phyloP scores from a whole-genome alignment of 2,113 vertebrate species.

The Gallinago undulata region DNA sequence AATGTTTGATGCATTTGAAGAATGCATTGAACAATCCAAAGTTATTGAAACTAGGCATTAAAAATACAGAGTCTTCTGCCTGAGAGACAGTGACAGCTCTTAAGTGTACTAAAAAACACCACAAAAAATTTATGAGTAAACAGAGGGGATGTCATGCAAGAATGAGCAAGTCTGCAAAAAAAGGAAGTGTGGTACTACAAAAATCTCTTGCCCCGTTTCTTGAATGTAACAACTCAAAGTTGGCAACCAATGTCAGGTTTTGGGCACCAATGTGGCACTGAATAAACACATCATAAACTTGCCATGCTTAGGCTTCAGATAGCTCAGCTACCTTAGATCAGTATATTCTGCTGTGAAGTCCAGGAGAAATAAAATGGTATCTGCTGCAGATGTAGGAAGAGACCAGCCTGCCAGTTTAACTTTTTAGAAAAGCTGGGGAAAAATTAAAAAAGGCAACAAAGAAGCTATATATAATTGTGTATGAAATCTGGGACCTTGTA shows the following conservation, averaged over 20 bases:
- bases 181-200: not conserved
- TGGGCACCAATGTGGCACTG: not conserved
- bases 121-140: not conserved
- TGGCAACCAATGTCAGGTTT: not conserved
- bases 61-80: not conserved
- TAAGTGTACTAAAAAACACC: not conserved
- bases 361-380: not conserved
- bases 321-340: not conserved
- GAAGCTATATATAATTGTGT: not conserved
- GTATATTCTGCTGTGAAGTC: not conserved
- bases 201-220: not conserved
- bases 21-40: not conserved
- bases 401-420: not conserved
- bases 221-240: not conserved
- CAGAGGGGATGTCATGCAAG: not conserved
- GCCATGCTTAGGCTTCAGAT: not conserved
- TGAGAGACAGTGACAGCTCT: not conserved
- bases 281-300: not conserved
- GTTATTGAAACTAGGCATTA: not conserved
- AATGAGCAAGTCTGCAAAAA: not conserved
- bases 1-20: not conserved
- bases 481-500: slow-evolving; percentile 18
- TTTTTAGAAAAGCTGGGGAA: not conserved
- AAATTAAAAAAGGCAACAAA: not conserved
- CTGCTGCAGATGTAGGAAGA: slow-evolving; percentile 9